Conservation (phyloP, 2,888 invertebrate species). For the Iselma pallidipennis region DNA sequence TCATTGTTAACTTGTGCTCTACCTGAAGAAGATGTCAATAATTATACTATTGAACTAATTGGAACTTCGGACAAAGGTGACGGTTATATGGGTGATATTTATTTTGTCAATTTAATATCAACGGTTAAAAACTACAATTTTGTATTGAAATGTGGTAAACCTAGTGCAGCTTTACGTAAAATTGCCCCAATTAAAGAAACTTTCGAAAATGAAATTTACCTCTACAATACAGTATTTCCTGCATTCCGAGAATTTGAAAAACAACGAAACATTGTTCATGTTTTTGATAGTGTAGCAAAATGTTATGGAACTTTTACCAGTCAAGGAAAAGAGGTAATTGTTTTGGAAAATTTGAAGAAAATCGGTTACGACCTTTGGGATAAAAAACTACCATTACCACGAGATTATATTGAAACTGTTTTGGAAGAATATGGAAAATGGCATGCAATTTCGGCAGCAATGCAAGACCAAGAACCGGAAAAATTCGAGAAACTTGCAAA, state of each 20-base stretch:
- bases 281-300: constrained; percentile 10
- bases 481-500: too few species aligned
- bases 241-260: constrained; percentile 9
- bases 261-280: background rate
- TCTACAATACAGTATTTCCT: constrained; percentile 5
- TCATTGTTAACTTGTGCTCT: background rate
- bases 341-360: too few species aligned
- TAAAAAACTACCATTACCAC: constrained; percentile 33
- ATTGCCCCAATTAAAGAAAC: background rate
- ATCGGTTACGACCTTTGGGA: constrained; percentile 17
- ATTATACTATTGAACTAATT: background rate
- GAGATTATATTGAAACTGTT: constrained; percentile 36
- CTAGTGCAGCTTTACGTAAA: constrained; percentile 4
- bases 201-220: constrained; percentile 12
- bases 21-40: background rate
- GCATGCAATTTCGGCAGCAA: background rate
- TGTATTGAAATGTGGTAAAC: constrained; percentile 15
- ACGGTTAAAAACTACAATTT: background rate
- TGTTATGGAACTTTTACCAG: constrained; percentile 6
- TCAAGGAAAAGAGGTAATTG: too few species aligned
- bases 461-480: background rate
- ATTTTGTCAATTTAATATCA: constrained; percentile 2
- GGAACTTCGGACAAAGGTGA: constrained; percentile 15
- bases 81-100: constrained; percentile 11
- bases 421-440: constrained; percentile 32